Percentiles rank a stretch among this genome's conserved stretches.
phyloP scores from a whole-genome alignment of 2,888 invertebrate genomes.

The Sthenelais limicola region DNA sequence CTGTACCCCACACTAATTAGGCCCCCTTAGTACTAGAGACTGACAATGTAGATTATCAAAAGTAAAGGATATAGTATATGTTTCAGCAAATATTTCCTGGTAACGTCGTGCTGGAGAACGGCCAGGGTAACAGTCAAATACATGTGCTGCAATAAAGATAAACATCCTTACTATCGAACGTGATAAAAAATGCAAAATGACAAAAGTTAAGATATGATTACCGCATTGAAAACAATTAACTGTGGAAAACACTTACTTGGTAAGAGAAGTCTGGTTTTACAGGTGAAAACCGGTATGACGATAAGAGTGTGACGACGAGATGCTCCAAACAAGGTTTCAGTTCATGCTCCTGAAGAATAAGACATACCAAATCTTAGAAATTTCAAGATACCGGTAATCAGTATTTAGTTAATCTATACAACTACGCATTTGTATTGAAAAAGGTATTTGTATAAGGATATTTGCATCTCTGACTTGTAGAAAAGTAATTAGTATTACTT shows the following conservation, averaged over 20 bases:
- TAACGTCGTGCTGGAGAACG: conserved; percentile 78
- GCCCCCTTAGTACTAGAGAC: not conserved
- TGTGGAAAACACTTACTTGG: conserved; percentile 71
- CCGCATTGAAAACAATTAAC: not conserved
- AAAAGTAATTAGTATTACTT: too few species aligned
- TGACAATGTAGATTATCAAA: not conserved
- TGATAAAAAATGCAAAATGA: not conserved
- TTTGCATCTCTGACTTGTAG: too few species aligned
- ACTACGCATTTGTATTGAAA: too few species aligned
- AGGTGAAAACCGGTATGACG: conserved; percentile 78
- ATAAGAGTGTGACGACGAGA: conserved; percentile 77
- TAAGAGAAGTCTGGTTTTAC: conserved; percentile 70
- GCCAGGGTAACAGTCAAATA: conserved; percentile 77
- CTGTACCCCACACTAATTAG: not conserved
- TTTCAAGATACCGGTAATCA: too few species aligned
- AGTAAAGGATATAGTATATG: conserved; percentile 75
- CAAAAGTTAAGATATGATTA: not conserved
- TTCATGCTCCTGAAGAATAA: conserved; percentile 76
- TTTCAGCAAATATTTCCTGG: conserved; percentile 79
- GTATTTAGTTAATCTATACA: too few species aligned
- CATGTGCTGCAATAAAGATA: conserved; percentile 57
- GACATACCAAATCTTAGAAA: too few species aligned
- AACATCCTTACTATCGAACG: not conserved
- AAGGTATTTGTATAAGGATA: too few species aligned
- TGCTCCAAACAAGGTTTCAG: conserved; percentile 79